Evolutionary conservation across 2,888 invertebrate genomes (phyloP).

Genomic region (Pemphredon lugubris): DNA sequence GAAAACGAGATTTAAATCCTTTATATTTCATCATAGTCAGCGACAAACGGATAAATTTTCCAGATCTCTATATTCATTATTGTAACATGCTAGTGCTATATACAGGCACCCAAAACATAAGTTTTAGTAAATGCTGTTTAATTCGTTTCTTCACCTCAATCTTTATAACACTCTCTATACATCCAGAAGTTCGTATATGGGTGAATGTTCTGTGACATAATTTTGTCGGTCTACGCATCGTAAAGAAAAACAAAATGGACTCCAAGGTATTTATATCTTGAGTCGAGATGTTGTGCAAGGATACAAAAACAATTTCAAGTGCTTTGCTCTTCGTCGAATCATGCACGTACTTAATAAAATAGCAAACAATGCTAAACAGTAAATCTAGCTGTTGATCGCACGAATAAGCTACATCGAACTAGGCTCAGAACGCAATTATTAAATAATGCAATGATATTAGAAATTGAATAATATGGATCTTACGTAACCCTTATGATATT

Average conservation of each 20-base stretch:
- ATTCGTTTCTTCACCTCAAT: not conserved
- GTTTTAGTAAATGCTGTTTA: not conserved
- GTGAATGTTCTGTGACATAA: too few species aligned
- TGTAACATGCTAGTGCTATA: not conserved
- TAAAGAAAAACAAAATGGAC: too few species aligned
- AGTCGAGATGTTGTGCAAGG: too few species aligned
- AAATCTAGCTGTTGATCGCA: conserved; percentile 45
- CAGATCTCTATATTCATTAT: not conserved
- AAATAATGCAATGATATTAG: conserved; percentile 16
- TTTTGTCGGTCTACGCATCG: too few species aligned
- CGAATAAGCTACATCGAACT: conserved; percentile 48
- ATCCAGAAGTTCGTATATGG: too few species aligned
- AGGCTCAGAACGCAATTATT: conserved; percentile 20
- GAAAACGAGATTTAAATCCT: not conserved
- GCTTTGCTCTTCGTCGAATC: conserved; percentile 46
- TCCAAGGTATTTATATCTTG: too few species aligned
- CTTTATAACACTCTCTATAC: not conserved
- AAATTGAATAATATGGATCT: conserved; percentile 43
- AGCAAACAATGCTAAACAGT: conserved; percentile 29
- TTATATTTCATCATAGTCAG: not conserved
- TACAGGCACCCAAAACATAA: not conserved
- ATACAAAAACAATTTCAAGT: conserved; percentile 7
- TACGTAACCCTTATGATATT: not conserved
- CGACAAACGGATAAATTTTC: not conserved
- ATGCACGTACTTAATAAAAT: conserved; percentile 40